Evolutionary conservation across 2,888 invertebrate genomes (phyloP).

Genomic region (Polydrusus cervinus): DNA sequence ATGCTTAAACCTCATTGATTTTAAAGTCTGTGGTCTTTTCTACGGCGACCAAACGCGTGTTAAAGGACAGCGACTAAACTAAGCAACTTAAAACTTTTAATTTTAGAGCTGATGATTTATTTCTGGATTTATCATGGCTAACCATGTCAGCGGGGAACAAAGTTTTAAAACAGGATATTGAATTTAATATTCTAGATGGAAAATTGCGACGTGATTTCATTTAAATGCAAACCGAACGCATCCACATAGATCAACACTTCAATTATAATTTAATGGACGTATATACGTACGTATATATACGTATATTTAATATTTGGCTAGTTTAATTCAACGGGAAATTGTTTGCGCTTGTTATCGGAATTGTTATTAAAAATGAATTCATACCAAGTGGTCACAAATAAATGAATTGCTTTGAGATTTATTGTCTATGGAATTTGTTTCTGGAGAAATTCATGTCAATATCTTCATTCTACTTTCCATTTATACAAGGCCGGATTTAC

Average conservation of each 20-base stretch:
- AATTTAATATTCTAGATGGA: slow-evolving; percentile 3
- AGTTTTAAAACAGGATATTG: slow-evolving; percentile 10
- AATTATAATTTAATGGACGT: slow-evolving; percentile 7
- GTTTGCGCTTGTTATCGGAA: not conserved
- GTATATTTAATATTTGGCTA: not conserved
- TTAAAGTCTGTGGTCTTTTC: too few species aligned
- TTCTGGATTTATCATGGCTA: not conserved
- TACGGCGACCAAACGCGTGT: too few species aligned
- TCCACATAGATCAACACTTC: slow-evolving; percentile 16
- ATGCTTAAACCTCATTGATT: too few species aligned
- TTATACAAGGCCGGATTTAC: too few species aligned
- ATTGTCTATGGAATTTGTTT: too few species aligned
- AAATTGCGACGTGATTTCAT: not conserved
- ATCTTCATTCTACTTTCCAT: too few species aligned
- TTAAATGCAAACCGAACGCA: slow-evolving; percentile 10
- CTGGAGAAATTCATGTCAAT: too few species aligned
- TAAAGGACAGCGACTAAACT: too few species aligned
- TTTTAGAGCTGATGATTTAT: not conserved
- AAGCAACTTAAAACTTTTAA: too few species aligned
- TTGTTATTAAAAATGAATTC: not conserved
- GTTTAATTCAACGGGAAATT: not conserved
- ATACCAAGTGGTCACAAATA: too few species aligned
- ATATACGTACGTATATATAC: not conserved
- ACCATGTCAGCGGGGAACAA: not conserved
- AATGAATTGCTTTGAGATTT: too few species aligned